phyloP scores from a whole-genome alignment of 2,888 invertebrate species.

The Salpingus planirostris region DNA sequence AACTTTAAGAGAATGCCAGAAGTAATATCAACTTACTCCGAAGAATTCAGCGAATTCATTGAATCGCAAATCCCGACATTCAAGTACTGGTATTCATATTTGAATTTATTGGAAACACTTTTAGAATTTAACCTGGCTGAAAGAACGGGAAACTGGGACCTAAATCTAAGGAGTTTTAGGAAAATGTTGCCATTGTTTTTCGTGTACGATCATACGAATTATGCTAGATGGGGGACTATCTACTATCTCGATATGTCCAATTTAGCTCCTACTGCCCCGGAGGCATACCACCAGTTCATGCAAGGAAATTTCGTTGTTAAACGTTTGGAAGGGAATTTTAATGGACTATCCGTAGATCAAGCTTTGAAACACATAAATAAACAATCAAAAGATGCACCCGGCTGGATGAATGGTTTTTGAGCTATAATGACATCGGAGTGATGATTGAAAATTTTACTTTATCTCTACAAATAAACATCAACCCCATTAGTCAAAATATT shows the following conservation, averaged over 20 bases:
- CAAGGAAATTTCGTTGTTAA: constrained; percentile 12
- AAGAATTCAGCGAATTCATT: constrained; percentile 8
- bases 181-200: constrained; percentile 16
- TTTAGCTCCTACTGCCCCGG: constrained; percentile 5
- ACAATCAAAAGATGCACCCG: too few species aligned
- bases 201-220: constrained; percentile 12
- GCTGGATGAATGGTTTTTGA: constrained; percentile 15
- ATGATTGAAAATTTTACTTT: constrained; percentile 7
- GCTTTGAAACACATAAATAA: too few species aligned
- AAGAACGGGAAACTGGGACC: constrained; percentile 11
- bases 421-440: constrained; percentile 10
- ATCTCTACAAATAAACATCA: constrained; percentile 1
- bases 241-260: constrained; percentile 11
- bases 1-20: too few species aligned
- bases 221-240: constrained; percentile 10
- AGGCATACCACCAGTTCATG: constrained; percentile 9
- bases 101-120: constrained; percentile 9
- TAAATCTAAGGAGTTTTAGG: too few species aligned
- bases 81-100: constrained; percentile 8
- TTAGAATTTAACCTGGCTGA: constrained; percentile 11
- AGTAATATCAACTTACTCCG: constrained; percentile 1
- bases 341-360: constrained; percentile 15
- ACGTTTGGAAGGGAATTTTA: constrained; percentile 10
- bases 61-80: constrained; percentile 6
- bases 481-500: constrained; percentile 6